Evolutionary conservation across 2,113 vertebrate genomes (phyloP).

Genomic region (Lipophrys pholis): DNA sequence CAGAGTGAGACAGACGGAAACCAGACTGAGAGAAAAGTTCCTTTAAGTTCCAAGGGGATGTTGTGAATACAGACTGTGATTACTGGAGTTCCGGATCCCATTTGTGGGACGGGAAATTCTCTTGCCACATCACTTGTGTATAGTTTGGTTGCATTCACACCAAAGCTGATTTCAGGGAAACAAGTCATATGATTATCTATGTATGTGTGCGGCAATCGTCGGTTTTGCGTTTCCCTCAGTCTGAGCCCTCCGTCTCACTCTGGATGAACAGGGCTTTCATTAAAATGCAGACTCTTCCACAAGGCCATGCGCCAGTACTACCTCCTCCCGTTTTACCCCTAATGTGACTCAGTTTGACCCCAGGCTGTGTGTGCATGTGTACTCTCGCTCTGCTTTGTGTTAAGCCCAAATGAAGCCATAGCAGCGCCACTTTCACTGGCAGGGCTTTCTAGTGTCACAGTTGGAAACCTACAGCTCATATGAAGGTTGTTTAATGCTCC

Average conservation of each 20-base stretch:
- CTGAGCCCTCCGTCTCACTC: constrained; percentile 50
- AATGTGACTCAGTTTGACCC: constrained; percentile 65
- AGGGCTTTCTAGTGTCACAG: constrained; percentile 3
- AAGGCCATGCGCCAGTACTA: constrained; percentile 73
- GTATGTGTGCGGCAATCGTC: constrained; percentile 49
- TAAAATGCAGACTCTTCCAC: constrained; percentile 52
- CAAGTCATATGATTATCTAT: constrained; percentile 8
- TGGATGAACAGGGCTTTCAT: constrained; percentile 39
- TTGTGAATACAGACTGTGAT: constrained; percentile 28
- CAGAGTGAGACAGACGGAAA: constrained; percentile 40
- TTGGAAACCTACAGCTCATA: not conserved
- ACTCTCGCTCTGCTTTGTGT: too few species aligned
- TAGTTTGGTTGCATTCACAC: constrained; percentile 21
- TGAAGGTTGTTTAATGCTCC: not conserved
- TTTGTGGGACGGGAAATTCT: constrained; percentile 14
- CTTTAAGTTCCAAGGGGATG: constrained; percentile 25
- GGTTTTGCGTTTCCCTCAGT: not conserved
- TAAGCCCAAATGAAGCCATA: constrained; percentile 43
- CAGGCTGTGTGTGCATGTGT: constrained; percentile 20
- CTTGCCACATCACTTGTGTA: constrained; percentile 1
- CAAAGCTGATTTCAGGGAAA: constrained; percentile 51
- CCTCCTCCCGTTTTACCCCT: constrained; percentile 69
- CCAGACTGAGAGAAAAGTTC: constrained; percentile 34
- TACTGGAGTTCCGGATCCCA: not conserved
- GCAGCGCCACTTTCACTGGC: constrained; percentile 19